phyloP scores from a whole-genome alignment of 2,113 vertebrate species.

The Syrmaticus mikado region DNA sequence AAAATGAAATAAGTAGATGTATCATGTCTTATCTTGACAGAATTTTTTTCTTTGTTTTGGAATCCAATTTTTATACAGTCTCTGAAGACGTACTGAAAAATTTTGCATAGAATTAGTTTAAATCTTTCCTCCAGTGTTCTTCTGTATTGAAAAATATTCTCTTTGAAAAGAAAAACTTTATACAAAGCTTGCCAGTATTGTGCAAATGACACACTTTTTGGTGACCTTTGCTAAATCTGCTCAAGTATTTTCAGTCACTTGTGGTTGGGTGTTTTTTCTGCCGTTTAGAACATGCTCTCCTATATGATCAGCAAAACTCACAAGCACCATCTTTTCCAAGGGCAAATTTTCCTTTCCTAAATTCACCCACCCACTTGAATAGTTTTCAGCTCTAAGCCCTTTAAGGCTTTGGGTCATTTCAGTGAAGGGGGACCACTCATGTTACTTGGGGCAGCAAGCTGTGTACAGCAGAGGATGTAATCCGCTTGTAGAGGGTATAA shows the following conservation, averaged over 20 bases:
- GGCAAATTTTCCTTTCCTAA: background rate
- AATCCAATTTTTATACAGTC: slow-evolving; percentile 20
- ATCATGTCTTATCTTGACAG: slow-evolving; percentile 60
- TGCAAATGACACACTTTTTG: background rate
- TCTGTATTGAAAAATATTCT: background rate
- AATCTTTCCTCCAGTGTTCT: slow-evolving; percentile 8
- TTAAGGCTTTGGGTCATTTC: background rate
- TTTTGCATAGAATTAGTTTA: background rate
- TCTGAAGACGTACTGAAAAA: slow-evolving; percentile 35
- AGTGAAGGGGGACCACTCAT: background rate
- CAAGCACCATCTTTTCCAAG: background rate
- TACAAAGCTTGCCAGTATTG: background rate
- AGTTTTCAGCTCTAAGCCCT: background rate
- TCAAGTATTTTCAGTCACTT: slow-evolving; percentile 10
- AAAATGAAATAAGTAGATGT: slow-evolving; percentile 58
- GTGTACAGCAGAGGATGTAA: background rate
- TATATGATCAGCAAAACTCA: background rate
- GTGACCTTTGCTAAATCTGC: slow-evolving; percentile 1
- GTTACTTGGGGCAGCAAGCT: background rate
- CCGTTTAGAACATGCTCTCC: background rate
- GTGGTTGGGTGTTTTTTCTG: background rate
- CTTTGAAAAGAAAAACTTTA: slow-evolving; percentile 7
- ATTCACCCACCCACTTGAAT: background rate
- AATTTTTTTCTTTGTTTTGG: slow-evolving; percentile 50
- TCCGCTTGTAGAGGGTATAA: background rate